Conservation (phyloP, 2,113 vertebrate genomes). For the Nannobrachium achirus region DNA sequence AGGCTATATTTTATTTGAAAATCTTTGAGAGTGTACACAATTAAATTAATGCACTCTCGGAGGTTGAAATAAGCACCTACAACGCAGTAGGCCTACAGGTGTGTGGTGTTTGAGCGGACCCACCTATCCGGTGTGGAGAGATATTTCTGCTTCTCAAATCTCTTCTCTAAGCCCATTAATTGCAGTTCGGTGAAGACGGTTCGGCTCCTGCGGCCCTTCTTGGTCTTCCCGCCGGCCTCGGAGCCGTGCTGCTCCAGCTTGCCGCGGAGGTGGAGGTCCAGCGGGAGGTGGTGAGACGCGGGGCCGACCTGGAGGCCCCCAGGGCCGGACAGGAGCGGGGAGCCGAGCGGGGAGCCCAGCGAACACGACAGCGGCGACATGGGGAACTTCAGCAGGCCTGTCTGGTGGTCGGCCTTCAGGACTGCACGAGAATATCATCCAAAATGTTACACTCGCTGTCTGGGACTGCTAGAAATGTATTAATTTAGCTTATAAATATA, state of each 20-base stretch:
- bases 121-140: constrained; percentile 98
- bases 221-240: constrained; percentile 85
- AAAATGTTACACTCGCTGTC: too few relatives aligned
- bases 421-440: constrained; percentile 63
- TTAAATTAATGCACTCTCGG: too few relatives aligned
- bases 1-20: background rate
- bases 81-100: too few relatives aligned
- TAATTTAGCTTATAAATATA: too few relatives aligned
- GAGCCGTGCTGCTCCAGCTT: constrained; percentile 86
- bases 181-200: constrained; percentile 98
- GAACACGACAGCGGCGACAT: constrained; percentile 90
- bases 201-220: constrained; percentile 96
- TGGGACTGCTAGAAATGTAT: too few relatives aligned
- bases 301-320: constrained; percentile 84
- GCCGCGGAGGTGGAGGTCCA: constrained; percentile 95
- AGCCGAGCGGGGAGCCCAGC: constrained; percentile 81
- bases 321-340: constrained; percentile 86
- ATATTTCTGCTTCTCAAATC: constrained; percentile 99
- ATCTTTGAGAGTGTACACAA: too few relatives aligned
- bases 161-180: constrained; percentile 98
- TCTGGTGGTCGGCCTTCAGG: constrained; percentile 92
- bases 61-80: too few relatives aligned
- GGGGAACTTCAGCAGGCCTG: constrained; percentile 93
- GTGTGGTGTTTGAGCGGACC: background rate
- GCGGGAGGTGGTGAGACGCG: constrained; percentile 86